A percentile compares a stretch with the other conserved stretches of the same genome.
Conservation (phyloP, 2,888 invertebrate genomes). For the Bombyx huttoni region DNA sequence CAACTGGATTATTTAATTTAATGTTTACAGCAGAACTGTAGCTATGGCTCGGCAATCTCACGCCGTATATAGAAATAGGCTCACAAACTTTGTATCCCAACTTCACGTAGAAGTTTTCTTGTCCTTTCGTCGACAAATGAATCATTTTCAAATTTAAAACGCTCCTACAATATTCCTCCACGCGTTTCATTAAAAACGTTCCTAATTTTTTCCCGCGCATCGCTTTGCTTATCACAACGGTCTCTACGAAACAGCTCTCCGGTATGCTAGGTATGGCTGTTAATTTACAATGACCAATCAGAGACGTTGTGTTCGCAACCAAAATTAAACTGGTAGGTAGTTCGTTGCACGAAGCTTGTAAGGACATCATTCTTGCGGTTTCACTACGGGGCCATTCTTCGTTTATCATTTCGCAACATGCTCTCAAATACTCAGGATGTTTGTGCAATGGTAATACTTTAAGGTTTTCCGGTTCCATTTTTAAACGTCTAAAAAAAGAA, state of each 20-base stretch:
- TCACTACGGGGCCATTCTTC: slow-evolving; percentile 91
- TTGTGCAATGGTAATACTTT: slow-evolving; percentile 80
- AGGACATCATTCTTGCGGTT: slow-evolving; percentile 81
- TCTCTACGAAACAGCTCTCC: slow-evolving; percentile 84
- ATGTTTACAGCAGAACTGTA: slow-evolving; percentile 9
- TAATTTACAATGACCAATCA: slow-evolving; percentile 87
- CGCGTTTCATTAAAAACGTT: slow-evolving; percentile 79
- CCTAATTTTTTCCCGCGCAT: slow-evolving; percentile 84
- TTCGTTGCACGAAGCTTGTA: slow-evolving; percentile 79
- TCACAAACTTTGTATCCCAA: slow-evolving; percentile 79
- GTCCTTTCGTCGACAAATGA: slow-evolving; percentile 80
- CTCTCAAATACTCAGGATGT: slow-evolving; percentile 77
- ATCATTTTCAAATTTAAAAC: slow-evolving; percentile 74
- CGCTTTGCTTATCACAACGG: slow-evolving; percentile 81
- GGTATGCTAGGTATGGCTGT: slow-evolving; percentile 79
- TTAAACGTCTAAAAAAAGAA: too few relatives aligned
- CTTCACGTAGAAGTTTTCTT: slow-evolving; percentile 82
- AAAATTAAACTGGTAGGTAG: slow-evolving; percentile 82
- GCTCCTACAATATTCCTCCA: slow-evolving; percentile 80
- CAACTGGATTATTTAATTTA: slow-evolving; percentile 1
- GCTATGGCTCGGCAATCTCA: slow-evolving; percentile 17
- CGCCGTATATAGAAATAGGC: slow-evolving; percentile 79
- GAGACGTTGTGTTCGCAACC: slow-evolving; percentile 62
- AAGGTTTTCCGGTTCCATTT: slow-evolving; percentile 38
- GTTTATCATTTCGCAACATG: slow-evolving; percentile 84